A percentile compares a stretch with the other conserved stretches of the same genome.
Evolutionary conservation across 2,797 vertebrate species (phyloP).

Genomic region (Intellagama lesueurii): DNA sequence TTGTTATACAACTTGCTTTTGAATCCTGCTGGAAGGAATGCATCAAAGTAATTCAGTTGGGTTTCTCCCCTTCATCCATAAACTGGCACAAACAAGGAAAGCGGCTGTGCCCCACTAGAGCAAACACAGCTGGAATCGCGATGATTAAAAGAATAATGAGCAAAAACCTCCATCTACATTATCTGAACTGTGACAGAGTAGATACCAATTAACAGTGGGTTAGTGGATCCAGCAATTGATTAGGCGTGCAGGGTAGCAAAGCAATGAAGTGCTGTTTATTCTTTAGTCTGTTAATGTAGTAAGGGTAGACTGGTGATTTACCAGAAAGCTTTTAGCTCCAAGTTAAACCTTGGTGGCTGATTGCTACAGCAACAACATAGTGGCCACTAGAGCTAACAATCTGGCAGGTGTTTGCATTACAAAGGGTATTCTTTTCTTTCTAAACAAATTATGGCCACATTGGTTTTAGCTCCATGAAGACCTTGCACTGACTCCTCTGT

Average conservation of each 20-base stretch:
- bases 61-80: slow-evolving; percentile 6
- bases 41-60: background rate
- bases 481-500: background rate
- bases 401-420: background rate
- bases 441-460: slow-evolving; percentile 10
- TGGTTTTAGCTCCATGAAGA: background rate
- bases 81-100: slow-evolving; percentile 69
- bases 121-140: slow-evolving; percentile 87
- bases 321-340: slow-evolving; percentile 29
- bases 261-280: slow-evolving; percentile 44
- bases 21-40: background rate
- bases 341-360: slow-evolving; percentile 6
- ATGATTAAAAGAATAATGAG: slow-evolving; percentile 81
- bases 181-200: slow-evolving; percentile 54
- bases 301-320: slow-evolving; percentile 36
- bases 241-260: slow-evolving; percentile 59
- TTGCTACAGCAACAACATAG: background rate
- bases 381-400: background rate
- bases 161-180: slow-evolving; percentile 76
- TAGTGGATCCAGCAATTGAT: slow-evolving; percentile 56
- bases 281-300: slow-evolving; percentile 40
- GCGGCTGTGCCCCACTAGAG: slow-evolving; percentile 83
- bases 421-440: background rate
- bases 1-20: background rate
- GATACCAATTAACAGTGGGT: slow-evolving; percentile 45